Evolutionary conservation across 2,888 invertebrate genomes (phyloP).

Genomic region (Bhutanitis thaidina): DNA sequence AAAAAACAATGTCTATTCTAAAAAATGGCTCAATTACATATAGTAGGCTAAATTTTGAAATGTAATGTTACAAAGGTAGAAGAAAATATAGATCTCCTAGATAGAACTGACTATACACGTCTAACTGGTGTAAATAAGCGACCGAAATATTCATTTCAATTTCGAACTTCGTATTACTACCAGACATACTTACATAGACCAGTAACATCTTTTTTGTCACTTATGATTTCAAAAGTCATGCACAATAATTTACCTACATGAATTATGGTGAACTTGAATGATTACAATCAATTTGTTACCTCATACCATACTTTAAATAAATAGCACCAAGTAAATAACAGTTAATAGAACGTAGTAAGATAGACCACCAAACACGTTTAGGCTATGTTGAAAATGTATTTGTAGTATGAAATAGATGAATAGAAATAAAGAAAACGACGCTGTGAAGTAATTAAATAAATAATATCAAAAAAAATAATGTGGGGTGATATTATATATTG

Average conservation of each 20-base stretch:
- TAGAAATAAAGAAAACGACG: conserved; percentile 28
- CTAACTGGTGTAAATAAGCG: background rate
- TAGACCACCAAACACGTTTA: conserved; percentile 25
- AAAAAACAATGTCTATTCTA: conserved; percentile 14
- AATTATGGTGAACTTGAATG: too few relatives aligned
- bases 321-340: conserved; percentile 4
- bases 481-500: background rate
- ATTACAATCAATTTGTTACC: conserved; percentile 13
- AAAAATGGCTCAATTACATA: conserved; percentile 20
- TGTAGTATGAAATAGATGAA: conserved; percentile 30
- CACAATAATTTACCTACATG: too few relatives aligned
- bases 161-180: too few relatives aligned
- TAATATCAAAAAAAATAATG: background rate
- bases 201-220: too few relatives aligned
- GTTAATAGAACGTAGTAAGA: conserved; percentile 21
- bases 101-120: background rate
- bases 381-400: conserved; percentile 25
- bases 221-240: too few relatives aligned
- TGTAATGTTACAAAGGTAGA: conserved; percentile 13
- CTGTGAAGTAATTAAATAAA: conserved; percentile 25
- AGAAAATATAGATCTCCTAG: conserved; percentile 4
- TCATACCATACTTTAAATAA: conserved; percentile 10
- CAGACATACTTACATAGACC: too few relatives aligned
- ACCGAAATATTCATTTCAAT: background rate
- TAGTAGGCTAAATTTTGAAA: conserved; percentile 11